These are phyloP conservation scores for Anniella stebbinsi DNA, from an alignment of 2,797 vertebrate genomes.

Conservation along the genomic window DNA sequence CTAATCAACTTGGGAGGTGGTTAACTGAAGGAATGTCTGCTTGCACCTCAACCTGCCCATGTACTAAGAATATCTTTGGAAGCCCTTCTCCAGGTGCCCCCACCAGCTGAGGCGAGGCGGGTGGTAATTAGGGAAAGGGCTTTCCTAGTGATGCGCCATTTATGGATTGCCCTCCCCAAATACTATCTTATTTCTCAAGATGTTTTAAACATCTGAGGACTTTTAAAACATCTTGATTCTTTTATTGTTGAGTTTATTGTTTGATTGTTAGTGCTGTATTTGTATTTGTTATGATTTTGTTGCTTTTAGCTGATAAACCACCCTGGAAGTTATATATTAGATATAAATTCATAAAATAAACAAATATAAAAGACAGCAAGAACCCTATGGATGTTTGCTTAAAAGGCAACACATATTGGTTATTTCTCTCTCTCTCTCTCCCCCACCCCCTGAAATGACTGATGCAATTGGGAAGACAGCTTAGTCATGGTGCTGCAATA, in stretches of 20 bases:
- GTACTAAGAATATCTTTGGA: not conserved
- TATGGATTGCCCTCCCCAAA: not conserved
- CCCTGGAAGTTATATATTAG: not conserved
- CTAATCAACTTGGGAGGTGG: not conserved
- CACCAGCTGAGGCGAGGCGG: not conserved
- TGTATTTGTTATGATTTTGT: not conserved
- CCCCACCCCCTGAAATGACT: not conserved
- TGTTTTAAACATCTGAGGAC: no score
- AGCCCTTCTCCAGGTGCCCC: not conserved
- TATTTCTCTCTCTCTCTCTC: not conserved
- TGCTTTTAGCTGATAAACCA: not conserved
- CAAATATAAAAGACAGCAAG: not conserved
- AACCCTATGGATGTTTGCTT: not conserved
- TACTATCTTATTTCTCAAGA: no score
- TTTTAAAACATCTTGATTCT: not conserved
- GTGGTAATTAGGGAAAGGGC: not conserved
- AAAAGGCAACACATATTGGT: not conserved
- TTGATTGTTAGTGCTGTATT: not conserved
- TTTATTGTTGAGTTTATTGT: not conserved
- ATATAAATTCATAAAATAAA: not conserved
- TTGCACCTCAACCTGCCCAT: not conserved
- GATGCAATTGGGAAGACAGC: not conserved
- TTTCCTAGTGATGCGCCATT: not conserved
- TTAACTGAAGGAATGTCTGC: not conserved
- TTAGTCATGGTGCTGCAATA: not conserved